Base-by-base conservation (phyloP, 2,797 vertebrate genomes). In the Micromesistius poutassou region DNA sequence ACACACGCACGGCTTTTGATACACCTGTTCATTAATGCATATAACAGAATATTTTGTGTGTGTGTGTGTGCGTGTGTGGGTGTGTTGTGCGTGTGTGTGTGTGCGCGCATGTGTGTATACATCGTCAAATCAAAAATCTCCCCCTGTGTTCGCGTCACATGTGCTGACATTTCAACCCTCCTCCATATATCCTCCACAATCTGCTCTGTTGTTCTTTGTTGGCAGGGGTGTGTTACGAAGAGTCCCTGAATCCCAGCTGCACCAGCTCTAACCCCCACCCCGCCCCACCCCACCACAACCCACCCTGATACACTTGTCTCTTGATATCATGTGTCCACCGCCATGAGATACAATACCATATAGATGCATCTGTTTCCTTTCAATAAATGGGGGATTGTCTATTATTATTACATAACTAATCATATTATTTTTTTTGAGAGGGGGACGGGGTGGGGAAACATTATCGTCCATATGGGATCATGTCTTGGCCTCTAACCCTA, bases 141-240 rank as follows among this genome's bases (percentile, higher is more conserved):
- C 76, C 79, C 50, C 82, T 85, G 78, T 81, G 79, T 75, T 80
- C 83, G 80, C 86, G 88, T 91, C 83, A 89, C 91, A 68, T 28
- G 25, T 16, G 22, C 55, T 62, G 55, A 62, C 55, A 62, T 62
- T 62, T 62, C 22, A 25, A 62, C 55, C 55, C 55, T 25, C 55
- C 62, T 28, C n/a, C 62, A 68, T 68, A 68, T 28, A 66, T 68
- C 30, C 62, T 68, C 62, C 2, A 68, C 62, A 68, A 68, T 68
- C n/a, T 28, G n/a, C 62, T 68, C n/a, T 68, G 62, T 68, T 28
- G 62, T 28, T 68, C 62, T 30, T 28, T 12, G 62, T 68, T 12
- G 62, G 62, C n/a, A 55, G 46, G 3, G 12, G 40, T 42, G 40
- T 16, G 9, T 12, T 38, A 38, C 19, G 50, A 38, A 42, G 40